Base-by-base conservation (phyloP, 2,888 invertebrate genomes). In the Ochropacha duplaris region DNA sequence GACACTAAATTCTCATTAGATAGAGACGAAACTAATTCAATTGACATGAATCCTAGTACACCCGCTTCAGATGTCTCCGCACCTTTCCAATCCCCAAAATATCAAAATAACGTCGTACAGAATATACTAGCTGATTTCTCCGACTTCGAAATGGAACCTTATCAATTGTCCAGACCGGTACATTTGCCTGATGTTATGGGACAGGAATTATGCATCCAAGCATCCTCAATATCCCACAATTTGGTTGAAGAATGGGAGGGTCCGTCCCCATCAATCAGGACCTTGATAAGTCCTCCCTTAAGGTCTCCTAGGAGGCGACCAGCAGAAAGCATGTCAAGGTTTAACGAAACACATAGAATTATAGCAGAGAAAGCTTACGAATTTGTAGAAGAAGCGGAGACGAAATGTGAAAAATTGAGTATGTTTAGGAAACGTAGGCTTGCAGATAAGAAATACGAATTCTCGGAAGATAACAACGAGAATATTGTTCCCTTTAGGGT, bases 401-500 rank as follows among this genome's bases (percentile, higher is more conserved):
- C 94, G 6, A 96, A 96, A 66, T 97, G 96, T 76, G 97, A 97
- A 79, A 97, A 97, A 76, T 94, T 97, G n/a, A 97, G 96, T 72
- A 96, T 96, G 75, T 97, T 97, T 78, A 94, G 98, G 8, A 97
- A 97, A 79, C 94, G 97, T 56, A 94, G 97, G 8, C 87, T 98
- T 55, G 98, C 98, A 0, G 98, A 98, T 76, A 98, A 98, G 82
- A 98, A 97, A 81, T 98, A 98, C 79, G 98, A 98, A 78, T 98
- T 98, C 78, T 96, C 96, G 0, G 97, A 97, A 72, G 97, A 97
- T 57, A 93, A 93, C 73, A 94, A 94, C 74, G 95, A 95, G 72
- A 95, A 95, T 74, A 95, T 95, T 54, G 94, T 95, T 44, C 95
- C 95, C 50, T 95, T 94, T 78, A 93, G 95, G 75, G 94, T 94